Base-by-base conservation (phyloP, 2,113 vertebrate genomes). In the Sinocyclocheilus anophthalmus region DNA sequence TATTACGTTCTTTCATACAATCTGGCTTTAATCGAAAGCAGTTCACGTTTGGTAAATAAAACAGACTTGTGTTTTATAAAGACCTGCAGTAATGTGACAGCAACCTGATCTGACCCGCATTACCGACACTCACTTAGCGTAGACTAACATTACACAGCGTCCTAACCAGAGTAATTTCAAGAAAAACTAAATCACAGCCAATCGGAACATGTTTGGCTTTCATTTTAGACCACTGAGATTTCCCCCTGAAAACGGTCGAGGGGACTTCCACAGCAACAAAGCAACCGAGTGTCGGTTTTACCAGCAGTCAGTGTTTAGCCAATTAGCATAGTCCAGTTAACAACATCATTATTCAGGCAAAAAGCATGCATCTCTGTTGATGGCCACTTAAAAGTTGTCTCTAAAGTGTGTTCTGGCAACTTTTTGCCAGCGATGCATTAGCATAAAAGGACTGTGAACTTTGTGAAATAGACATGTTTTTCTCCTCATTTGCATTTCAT, bases 21-120 rank as follows among this genome's bases (percentile, higher is more conserved):
- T 81, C 79, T 65, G 79, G 22, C 13, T 65, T 65, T 81, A 48
- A 81, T 81, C 18, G 79, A 81, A 26, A 81, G 39, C 39, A 45
- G 59, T 45, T 81, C 37, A 48, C n/a, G n/a, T 81, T 81, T 45
- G 14, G 59, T 67, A 65, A 81, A 65, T 65, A 65, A 45, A 45
- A 63, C 79, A 65, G 79, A 81, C 42, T 81, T 24, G 78, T 65
- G 78, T 81, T 65, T 33, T 37, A 81, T 12, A 10, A 24, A 81
- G 37, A 48, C 59, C 22, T 63, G 59, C 59, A 65, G 79, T 81
- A 26, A 63, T 81, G 79, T 12, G 79, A 81, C 78, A 65, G 57
- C 22, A 45, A 45, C 78, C 78, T 24, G 37, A 81, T 63, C 78
- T 81, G 78, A 63, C 78, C 57, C 14, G 7, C 55, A 13, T 10